phyloP scores from a whole-genome alignment of 2,888 invertebrate species.

The Pharmacophagus antenor region DNA sequence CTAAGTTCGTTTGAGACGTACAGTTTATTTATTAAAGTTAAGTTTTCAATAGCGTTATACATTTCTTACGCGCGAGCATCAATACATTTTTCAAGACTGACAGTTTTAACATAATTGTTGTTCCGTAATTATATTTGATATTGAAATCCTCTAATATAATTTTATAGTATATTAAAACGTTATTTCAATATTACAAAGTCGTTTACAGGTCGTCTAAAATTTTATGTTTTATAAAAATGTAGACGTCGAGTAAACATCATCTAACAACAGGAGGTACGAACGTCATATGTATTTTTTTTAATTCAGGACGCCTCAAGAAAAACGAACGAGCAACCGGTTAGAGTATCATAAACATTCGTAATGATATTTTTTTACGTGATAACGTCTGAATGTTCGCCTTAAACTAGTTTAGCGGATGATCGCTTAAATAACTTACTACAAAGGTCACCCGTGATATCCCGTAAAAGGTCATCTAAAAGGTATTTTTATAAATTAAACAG shows the following conservation, averaged over 20 bases:
- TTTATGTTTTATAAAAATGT: no score
- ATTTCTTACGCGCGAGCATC: no score
- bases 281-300: constrained; percentile 6
- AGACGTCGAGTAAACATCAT: background rate
- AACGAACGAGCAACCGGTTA: constrained; percentile 15
- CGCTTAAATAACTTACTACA: background rate
- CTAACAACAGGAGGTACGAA: constrained; percentile 3
- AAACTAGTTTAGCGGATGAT: constrained; percentile 18
- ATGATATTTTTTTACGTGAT: constrained; percentile 16
- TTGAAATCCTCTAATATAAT: no score
- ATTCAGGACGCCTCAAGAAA: constrained; percentile 6
- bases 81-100: no score
- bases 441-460: constrained; percentile 12
- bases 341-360: constrained; percentile 22
- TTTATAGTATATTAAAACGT: no score
- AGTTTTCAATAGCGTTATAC: no score
- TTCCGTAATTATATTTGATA: no score
- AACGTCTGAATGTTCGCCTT: background rate
- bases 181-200: background rate
- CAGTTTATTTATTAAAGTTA: no score
- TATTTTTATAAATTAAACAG: background rate
- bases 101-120: no score
- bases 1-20: no score
- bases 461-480: constrained; percentile 7
- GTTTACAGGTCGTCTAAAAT: background rate